Percentiles rank a stretch among this genome's conserved stretches.
phyloP scores from a whole-genome alignment of 53 echinoderm and acorn worm genomes.

The Echinarachnius parma region DNA sequence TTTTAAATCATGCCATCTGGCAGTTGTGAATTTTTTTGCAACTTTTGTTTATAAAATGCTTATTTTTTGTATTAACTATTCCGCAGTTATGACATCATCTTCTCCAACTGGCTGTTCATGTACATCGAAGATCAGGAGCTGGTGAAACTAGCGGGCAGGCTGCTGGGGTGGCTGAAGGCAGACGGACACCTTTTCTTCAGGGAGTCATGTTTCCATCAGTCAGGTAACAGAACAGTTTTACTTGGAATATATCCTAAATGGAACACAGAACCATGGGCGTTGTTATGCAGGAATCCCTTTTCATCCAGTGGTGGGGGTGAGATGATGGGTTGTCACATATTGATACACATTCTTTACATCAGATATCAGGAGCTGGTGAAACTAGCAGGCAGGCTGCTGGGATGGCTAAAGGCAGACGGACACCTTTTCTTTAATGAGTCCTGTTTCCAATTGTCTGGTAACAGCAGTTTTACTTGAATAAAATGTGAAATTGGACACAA shows the following conservation, averaged over 20 bases:
- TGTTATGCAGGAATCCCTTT: too few relatives aligned
- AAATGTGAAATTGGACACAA: too few relatives aligned
- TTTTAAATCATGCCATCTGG: too few relatives aligned
- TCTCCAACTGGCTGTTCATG: conserved; percentile 97
- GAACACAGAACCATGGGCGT: background rate
- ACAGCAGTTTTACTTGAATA: too few relatives aligned
- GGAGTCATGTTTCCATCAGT: conserved; percentile 80
- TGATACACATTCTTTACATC: too few relatives aligned
- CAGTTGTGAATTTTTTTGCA: too few relatives aligned
- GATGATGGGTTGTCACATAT: too few relatives aligned
- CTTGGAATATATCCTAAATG: background rate
- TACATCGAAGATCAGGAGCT: conserved; percentile 84
- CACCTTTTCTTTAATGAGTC: conserved; percentile 86
- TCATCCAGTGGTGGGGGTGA: too few relatives aligned
- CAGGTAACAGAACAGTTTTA: too few relatives aligned
- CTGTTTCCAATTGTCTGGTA: conserved; percentile 59
- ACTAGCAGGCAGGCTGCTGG: conserved; percentile 54
- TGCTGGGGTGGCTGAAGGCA: conserved; percentile 67
- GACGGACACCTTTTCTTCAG: conserved; percentile 82
- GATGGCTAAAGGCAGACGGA: conserved; percentile 74
- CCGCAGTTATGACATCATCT: conserved; percentile 81
- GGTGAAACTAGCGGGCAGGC: conserved; percentile 43
- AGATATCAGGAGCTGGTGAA: conserved; percentile 73
- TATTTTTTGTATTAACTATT: background rate
- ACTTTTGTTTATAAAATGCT: too few relatives aligned